Conservation (phyloP, 1,140 invertebrate species). For the Camponotus vicinus region DNA sequence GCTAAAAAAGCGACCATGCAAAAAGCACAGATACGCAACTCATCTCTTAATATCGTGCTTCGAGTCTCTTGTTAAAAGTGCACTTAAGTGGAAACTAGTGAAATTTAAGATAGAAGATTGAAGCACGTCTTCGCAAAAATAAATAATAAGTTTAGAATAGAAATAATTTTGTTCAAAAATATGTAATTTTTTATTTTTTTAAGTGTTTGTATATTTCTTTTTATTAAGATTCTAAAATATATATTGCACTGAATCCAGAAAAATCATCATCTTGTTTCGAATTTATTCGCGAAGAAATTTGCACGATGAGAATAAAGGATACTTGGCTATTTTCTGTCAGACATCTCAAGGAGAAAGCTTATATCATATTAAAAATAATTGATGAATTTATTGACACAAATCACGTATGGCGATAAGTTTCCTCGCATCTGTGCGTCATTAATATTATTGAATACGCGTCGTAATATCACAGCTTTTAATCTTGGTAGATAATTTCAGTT, state of each 20-base stretch:
- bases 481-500: slow-evolving; percentile 7
- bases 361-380: slow-evolving; percentile 53
- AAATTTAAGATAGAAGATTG: not conserved
- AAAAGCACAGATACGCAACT: not conserved
- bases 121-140: not conserved
- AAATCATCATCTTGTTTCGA: slow-evolving; percentile 7
- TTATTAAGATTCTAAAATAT: not conserved
- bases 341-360: slow-evolving; percentile 53
- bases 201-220: not conserved
- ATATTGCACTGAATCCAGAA: not conserved
- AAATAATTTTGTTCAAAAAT: not conserved
- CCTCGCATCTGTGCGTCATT: not conserved
- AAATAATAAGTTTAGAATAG: not conserved
- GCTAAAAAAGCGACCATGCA: not conserved
- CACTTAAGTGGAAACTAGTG: not conserved
- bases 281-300: slow-evolving; percentile 39
- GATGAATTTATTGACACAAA: slow-evolving; percentile 39
- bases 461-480: slow-evolving; percentile 1
- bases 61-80: not conserved
- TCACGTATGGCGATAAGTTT: slow-evolving; percentile 36
- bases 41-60: not conserved
- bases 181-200: not conserved
- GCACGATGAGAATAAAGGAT: slow-evolving; percentile 11
- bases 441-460: slow-evolving; percentile 12
- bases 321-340: slow-evolving; percentile 27